These are phyloP conservation scores for Dendrocincla fuliginosa DNA, from an alignment of 2,797 vertebrate species.

Conservation along the genomic window DNA sequence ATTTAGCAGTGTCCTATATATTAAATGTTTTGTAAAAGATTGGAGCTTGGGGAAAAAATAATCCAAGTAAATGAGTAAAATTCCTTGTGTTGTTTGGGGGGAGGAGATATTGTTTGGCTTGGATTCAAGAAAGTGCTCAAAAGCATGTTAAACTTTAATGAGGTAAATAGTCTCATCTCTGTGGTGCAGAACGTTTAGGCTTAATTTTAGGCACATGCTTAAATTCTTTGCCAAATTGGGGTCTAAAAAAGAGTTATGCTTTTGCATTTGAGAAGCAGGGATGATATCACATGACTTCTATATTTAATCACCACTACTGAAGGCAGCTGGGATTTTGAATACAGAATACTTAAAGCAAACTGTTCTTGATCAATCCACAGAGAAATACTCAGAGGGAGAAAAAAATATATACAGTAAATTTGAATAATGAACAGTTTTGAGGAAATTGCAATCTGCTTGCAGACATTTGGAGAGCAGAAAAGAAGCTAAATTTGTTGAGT, in stretches of 20 bases:
- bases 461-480: conserved; percentile 71
- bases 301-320: conserved; percentile 72
- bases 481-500: conserved; percentile 69
- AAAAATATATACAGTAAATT: conserved; percentile 73
- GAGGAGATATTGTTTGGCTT: conserved; percentile 20
- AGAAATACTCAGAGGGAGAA: conserved; percentile 65
- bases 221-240: conserved; percentile 62
- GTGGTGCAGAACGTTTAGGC: conserved; percentile 27
- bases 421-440: conserved; percentile 73
- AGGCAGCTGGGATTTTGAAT: conserved; percentile 70
- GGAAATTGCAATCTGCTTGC: conserved; percentile 72
- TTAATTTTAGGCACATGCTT: conserved; percentile 65
- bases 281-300: conserved; percentile 62
- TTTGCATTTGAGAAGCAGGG: conserved; percentile 57
- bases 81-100: background rate
- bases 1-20: background rate
- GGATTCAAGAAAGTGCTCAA: conserved; percentile 44
- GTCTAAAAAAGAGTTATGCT: conserved; percentile 59
- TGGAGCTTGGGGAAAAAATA: conserved; percentile 16
- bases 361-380: conserved; percentile 70
- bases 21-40: background rate
- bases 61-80: conserved; percentile 15
- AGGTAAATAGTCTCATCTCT: conserved; percentile 54
- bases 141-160: conserved; percentile 63
- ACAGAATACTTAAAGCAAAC: conserved; percentile 70